Percentiles rank a stretch among this genome's conserved stretches.
phyloP scores from a whole-genome alignment of 2,113 vertebrate genomes.

The Jacana jacana region DNA sequence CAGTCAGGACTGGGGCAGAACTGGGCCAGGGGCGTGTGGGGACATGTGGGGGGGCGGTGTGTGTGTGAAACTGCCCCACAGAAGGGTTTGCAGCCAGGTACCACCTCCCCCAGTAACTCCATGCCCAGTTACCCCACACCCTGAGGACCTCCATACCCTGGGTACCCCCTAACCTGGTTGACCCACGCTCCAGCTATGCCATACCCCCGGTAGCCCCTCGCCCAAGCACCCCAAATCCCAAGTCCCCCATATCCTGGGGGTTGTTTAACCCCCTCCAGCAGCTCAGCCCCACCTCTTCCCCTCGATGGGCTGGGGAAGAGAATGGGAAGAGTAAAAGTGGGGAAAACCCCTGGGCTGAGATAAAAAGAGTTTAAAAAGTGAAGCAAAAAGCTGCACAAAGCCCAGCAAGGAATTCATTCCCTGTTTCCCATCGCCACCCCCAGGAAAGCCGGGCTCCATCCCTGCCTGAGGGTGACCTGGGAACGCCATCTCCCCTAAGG shows the following conservation, averaged over 20 bases:
- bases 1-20: neutral
- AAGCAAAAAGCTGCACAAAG: neutral
- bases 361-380: neutral
- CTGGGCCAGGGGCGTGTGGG: neutral
- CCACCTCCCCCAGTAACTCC: neutral
- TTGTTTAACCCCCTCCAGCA: too few relatives aligned
- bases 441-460: neutral
- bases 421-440: neutral
- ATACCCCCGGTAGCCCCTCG: neutral
- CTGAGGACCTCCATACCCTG: neutral
- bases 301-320: too few relatives aligned
- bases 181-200: too few relatives aligned
- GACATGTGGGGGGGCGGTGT: too few relatives aligned
- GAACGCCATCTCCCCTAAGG: neutral
- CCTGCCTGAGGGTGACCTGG: neutral
- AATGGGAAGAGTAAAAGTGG: too few relatives aligned
- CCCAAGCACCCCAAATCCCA: neutral
- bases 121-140: neutral
- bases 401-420: neutral
- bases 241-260: too few relatives aligned
- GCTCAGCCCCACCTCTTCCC: too few relatives aligned
- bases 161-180: too few relatives aligned
- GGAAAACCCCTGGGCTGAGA: neutral
- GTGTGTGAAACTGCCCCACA: neutral
- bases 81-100: neutral